Percentiles rank a stretch among this genome's conserved stretches.
phyloP scores from a whole-genome alignment of 2,113 vertebrate genomes.

The Trachemys scripta region DNA sequence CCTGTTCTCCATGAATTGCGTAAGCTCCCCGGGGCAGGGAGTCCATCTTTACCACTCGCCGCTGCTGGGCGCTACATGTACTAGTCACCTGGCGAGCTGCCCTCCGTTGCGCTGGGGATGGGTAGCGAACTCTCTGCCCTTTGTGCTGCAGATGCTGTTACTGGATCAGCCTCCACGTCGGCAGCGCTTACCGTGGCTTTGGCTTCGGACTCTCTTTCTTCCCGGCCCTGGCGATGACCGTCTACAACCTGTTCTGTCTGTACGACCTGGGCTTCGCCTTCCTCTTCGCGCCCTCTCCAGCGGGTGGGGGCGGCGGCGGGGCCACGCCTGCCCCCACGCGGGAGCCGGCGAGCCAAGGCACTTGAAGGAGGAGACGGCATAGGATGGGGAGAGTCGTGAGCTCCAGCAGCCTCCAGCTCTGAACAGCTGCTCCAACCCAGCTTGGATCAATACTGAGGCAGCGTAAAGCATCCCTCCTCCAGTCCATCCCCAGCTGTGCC shows the following conservation, averaged over 20 bases:
- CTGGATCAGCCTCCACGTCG: slow-evolving; percentile 77
- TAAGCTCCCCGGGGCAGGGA: no score
- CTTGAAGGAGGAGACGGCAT: not conserved
- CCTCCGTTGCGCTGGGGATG: not conserved
- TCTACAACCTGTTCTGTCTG: slow-evolving; percentile 81
- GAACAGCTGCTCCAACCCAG: not conserved
- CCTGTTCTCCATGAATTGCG: not conserved
- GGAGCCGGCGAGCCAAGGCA: not conserved
- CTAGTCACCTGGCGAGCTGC: not conserved
- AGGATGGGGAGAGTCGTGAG: not conserved
- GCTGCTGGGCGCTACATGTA: accelerated
- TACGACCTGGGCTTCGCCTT: slow-evolving; percentile 71
- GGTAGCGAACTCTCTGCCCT: not conserved
- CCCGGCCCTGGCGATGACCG: slow-evolving; percentile 78
- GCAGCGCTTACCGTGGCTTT: slow-evolving; percentile 80
- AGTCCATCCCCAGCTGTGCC: not conserved
- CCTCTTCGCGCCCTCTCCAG: slow-evolving; percentile 54
- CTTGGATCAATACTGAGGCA: not conserved
- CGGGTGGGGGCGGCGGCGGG: slow-evolving; percentile 59
- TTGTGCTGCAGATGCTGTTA: slow-evolving; percentile 54
- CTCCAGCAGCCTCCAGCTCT: not conserved
- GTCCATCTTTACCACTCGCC: no score
- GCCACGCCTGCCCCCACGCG: slow-evolving; percentile 66
- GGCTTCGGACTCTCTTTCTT: slow-evolving; percentile 82
- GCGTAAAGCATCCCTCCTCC: not conserved